Conservation (phyloP, 2,113 vertebrate species). For the Nansenia antarctica region DNA sequence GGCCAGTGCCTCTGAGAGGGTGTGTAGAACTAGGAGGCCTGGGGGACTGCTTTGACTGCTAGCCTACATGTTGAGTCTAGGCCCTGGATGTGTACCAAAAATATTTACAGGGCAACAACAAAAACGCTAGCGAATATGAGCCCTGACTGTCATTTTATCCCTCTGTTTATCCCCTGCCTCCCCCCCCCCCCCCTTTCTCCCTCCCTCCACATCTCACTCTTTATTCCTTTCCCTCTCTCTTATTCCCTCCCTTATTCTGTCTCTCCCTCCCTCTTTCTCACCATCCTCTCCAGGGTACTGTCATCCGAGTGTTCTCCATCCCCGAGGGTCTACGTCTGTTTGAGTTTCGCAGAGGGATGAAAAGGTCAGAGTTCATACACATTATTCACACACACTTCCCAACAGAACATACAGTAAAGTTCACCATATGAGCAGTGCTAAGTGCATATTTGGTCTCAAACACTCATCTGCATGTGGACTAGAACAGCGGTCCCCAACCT, state of each 20-base stretch:
- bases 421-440: not conserved
- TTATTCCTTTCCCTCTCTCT: not conserved
- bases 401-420: not conserved
- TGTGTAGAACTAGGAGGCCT: conserved; percentile 43
- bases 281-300: conserved; percentile 83
- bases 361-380: conserved; percentile 77
- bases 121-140: not conserved
- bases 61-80: not conserved
- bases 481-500: no score
- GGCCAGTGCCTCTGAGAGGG: conserved; percentile 95
- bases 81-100: not conserved
- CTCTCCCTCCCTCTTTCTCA: not conserved
- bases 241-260: not conserved
- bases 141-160: not conserved
- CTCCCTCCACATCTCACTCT: not conserved
- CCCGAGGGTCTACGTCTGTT: conserved; percentile 94
- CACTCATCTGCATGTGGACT: no score
- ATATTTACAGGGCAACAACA: no score
- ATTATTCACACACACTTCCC: not conserved
- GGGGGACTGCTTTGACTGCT: not conserved
- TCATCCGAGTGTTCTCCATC: conserved; percentile 96
- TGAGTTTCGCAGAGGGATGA: conserved; percentile 95
- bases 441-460: no score
- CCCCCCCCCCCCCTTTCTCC: not conserved
- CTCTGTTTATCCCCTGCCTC: not conserved